Conservation (phyloP, 1,140 invertebrate genomes). For the Penaeus chinensis region DNA sequence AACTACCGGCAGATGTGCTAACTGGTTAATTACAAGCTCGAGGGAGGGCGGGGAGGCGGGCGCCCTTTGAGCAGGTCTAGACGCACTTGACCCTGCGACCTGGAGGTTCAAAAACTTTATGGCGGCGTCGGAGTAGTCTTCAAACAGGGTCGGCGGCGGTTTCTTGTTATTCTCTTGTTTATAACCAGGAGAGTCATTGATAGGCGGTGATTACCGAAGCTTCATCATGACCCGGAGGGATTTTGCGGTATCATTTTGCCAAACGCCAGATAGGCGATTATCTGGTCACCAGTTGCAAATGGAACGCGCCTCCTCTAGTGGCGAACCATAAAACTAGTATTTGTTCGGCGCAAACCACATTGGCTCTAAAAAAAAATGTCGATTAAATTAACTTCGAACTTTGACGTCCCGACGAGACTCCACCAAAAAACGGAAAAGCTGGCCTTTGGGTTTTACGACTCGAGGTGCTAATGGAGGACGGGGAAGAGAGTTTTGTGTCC, state of each 20-base stretch:
- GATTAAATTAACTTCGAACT: not conserved
- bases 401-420: not conserved
- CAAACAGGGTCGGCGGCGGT: slow-evolving; percentile 9
- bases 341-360: too few relatives aligned
- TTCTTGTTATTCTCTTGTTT: slow-evolving; percentile 42
- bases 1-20: slow-evolving; percentile 41
- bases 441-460: slow-evolving; percentile 21
- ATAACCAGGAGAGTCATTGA: slow-evolving; percentile 19
- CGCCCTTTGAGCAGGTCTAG: slow-evolving; percentile 36
- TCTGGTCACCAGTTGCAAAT: too few relatives aligned
- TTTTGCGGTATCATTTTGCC: too few relatives aligned
- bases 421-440: slow-evolving; percentile 7
- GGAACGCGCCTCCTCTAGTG: too few relatives aligned
- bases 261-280: too few relatives aligned
- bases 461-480: slow-evolving; percentile 51
- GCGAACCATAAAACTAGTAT: too few relatives aligned
- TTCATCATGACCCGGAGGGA: slow-evolving; percentile 22
- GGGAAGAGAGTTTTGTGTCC: not conserved
- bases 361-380: not conserved
- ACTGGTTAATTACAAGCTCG: slow-evolving; percentile 42
- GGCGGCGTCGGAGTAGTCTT: slow-evolving; percentile 12
- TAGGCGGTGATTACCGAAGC: not conserved
- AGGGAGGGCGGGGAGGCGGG: slow-evolving; percentile 29
- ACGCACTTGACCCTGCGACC: slow-evolving; percentile 46
- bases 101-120: slow-evolving; percentile 41